A percentile compares a stretch with the other conserved stretches of the same genome.
Conservation (phyloP, 2,888 invertebrate species). For the Philereme vetulata region DNA sequence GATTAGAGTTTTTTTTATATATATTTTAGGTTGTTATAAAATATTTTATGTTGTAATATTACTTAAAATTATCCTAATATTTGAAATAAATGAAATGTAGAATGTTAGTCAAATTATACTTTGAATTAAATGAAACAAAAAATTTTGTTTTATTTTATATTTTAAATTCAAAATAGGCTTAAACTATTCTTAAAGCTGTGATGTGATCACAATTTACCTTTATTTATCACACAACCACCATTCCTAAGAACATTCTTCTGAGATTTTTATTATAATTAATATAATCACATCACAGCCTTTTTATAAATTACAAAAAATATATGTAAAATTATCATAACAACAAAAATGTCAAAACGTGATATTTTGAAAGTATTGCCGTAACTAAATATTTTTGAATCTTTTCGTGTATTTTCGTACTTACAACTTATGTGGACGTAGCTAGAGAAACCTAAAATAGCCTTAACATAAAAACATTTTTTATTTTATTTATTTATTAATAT, state of each 20-base stretch:
- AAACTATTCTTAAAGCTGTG: conserved; percentile 70
- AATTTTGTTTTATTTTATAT: conserved; percentile 63
- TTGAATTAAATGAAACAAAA: conserved; percentile 44
- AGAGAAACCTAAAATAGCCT: conserved; percentile 57
- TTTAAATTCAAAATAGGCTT: conserved; percentile 80
- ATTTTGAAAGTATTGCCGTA: conserved; percentile 50
- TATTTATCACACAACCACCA: conserved; percentile 42
- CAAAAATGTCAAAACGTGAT: conserved; percentile 65
- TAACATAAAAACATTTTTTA: conserved; percentile 61
- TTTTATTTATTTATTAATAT: conserved; percentile 61
- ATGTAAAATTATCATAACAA: conserved; percentile 62
- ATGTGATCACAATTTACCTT: conserved; percentile 62
- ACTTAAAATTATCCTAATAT: no score
- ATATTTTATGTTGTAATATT: no score
- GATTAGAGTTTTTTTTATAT: no score
- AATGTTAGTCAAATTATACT: no score
- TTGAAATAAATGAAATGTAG: no score
- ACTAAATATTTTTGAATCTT: conserved; percentile 41
- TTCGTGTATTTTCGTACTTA: conserved; percentile 67
- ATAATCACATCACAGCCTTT: conserved; percentile 71
- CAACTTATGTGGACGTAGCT: conserved; percentile 60
- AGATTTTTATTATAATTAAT: conserved; percentile 46
- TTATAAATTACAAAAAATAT: conserved; percentile 71
- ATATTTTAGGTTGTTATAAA: no score
- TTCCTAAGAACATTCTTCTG: conserved; percentile 39